A percentile compares a stretch with the other conserved stretches of the same genome.
phyloP scores from a whole-genome alignment of 2,113 vertebrate genomes.

The Stomatorhinus ivindoensis region DNA sequence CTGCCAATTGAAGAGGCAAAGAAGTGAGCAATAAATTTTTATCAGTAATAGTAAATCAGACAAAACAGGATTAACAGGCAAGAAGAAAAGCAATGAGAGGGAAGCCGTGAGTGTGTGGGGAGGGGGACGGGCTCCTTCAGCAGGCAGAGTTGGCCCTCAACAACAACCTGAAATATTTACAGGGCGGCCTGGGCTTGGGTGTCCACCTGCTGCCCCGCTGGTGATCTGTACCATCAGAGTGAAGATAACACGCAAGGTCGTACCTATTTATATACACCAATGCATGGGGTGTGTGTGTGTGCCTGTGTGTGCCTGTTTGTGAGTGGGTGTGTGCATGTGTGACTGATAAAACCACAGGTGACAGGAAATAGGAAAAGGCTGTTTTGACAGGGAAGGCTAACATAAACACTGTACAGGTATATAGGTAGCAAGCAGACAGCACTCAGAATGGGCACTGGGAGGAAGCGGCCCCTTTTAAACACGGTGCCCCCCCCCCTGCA shows the following conservation, averaged over 20 bases:
- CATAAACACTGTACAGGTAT: neutral
- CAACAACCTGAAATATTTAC: neutral
- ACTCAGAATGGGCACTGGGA: neutral
- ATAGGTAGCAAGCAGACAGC: neutral
- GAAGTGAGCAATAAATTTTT: neutral
- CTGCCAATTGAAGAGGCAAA: neutral
- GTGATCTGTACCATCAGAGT: neutral
- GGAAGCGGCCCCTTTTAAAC: neutral
- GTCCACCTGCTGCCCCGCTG: neutral
- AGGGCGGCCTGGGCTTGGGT: neutral
- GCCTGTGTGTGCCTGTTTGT: neutral
- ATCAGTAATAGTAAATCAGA: neutral
- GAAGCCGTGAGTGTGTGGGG: no score
- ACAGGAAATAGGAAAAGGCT: neutral
- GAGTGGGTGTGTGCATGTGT: neutral
- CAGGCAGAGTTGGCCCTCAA: neutral
- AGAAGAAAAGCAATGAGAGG: neutral
- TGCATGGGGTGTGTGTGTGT: neutral
- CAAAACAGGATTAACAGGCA: neutral
- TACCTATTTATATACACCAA: neutral
- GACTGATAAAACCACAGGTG: neutral
- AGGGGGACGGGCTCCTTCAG: neutral
- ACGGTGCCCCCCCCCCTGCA: neutral
- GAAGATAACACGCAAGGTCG: neutral
- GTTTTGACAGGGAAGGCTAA: neutral